These are phyloP conservation scores for Zapornia atra DNA, from an alignment of 2,113 vertebrate species.

Conservation along the genomic window DNA sequence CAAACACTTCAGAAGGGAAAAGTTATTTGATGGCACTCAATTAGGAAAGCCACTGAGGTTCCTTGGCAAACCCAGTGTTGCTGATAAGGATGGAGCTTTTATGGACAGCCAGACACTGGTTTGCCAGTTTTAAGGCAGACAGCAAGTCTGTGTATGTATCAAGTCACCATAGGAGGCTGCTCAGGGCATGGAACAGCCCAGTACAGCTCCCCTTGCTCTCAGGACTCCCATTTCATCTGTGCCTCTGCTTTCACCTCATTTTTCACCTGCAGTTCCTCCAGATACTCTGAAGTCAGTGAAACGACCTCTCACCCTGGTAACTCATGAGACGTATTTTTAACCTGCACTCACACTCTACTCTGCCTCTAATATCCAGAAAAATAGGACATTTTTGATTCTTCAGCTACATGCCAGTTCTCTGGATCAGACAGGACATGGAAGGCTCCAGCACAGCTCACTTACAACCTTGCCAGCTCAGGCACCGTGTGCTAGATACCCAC, in stretches of 20 bases:
- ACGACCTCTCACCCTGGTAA: background rate
- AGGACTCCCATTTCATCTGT: background rate
- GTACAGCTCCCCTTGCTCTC: background rate
- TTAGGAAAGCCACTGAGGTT: background rate
- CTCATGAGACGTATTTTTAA: background rate
- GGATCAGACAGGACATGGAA: background rate
- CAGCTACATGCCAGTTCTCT: background rate
- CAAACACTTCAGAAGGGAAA: background rate
- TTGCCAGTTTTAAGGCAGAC: background rate
- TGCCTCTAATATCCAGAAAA: background rate
- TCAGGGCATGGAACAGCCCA: accelerated
- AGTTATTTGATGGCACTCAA: background rate
- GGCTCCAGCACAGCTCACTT: background rate
- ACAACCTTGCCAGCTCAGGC: background rate
- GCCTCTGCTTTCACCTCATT: background rate
- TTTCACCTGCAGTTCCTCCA: background rate
- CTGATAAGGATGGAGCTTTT: background rate
- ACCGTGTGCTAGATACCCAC: accelerated
- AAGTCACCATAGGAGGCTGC: background rate
- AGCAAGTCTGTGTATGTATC: background rate
- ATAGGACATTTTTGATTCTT: background rate
- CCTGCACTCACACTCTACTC: too few relatives aligned
- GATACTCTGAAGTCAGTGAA: background rate
- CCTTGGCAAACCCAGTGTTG: background rate
- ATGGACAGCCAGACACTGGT: background rate